A percentile compares a stretch with the other conserved stretches of the same genome.
Evolutionary conservation across 2,888 invertebrate genomes (phyloP).

Genomic region (Phengaris arion): DNA sequence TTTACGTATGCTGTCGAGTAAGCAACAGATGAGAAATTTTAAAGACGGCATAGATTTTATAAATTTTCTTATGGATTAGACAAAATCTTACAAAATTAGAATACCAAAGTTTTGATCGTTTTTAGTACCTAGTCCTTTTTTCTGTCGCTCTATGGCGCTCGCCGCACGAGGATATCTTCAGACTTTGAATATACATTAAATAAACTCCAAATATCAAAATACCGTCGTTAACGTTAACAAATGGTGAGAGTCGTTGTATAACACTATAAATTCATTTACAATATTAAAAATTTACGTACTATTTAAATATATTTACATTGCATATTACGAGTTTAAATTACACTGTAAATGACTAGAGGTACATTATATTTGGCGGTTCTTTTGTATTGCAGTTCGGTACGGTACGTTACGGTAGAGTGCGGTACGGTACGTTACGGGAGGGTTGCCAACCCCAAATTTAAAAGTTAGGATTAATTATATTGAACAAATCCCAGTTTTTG

Average conservation of each 20-base stretch:
- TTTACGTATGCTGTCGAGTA: no score
- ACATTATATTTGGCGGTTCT: background rate
- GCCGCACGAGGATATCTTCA: constrained; percentile 41
- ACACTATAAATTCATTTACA: constrained; percentile 43
- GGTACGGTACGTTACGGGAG: background rate
- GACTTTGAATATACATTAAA: constrained; percentile 44
- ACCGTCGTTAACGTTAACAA: constrained; percentile 43
- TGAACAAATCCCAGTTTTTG: no score
- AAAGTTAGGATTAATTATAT: no score
- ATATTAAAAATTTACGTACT: constrained; percentile 48
- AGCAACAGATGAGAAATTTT: no score
- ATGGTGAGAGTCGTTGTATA: constrained; percentile 59
- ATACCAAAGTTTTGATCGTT: no score
- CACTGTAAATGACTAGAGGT: constrained; percentile 46
- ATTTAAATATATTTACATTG: constrained; percentile 45
- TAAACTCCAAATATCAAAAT: constrained; percentile 69
- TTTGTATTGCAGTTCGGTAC: background rate
- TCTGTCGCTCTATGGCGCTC: constrained; percentile 36
- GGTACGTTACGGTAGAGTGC: background rate
- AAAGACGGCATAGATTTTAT: no score
- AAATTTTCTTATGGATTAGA: no score
- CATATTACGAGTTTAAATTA: constrained; percentile 34
- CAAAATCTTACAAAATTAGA: no score
- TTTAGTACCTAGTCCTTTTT: no score
- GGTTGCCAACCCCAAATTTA: no score